A percentile compares a stretch with the other conserved stretches of the same genome.
These are phyloP conservation scores for Chelonus insularis DNA, from an alignment of 1,140 invertebrate species.

Conservation along the genomic window DNA sequence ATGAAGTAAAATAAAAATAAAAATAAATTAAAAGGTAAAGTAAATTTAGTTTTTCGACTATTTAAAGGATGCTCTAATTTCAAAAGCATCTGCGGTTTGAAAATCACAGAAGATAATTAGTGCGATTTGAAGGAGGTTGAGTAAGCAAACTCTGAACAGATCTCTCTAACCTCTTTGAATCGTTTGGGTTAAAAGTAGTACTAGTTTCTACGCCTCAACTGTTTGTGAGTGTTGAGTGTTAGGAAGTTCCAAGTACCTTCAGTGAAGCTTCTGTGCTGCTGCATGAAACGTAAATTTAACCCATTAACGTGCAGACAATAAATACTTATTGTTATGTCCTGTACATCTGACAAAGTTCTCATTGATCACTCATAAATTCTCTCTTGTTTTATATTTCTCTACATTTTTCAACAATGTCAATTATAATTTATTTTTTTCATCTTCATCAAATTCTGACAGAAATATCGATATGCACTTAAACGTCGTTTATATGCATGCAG, in stretches of 20 bases:
- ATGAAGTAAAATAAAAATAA: background rate
- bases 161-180: background rate
- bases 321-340: background rate
- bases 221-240: background rate
- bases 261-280: background rate
- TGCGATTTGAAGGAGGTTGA: conserved; percentile 13
- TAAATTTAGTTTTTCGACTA: background rate
- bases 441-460: no score
- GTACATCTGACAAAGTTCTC: background rate
- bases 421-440: no score
- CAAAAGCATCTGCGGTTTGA: background rate
- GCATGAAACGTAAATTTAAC: background rate
- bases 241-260: background rate
- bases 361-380: background rate
- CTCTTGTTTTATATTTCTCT: background rate
- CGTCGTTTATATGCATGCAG: no score
- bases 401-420: background rate
- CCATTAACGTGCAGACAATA: conserved; percentile 9
- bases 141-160: background rate
- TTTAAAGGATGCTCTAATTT: conserved; percentile 4
- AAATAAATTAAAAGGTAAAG: background rate
- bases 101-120: conserved; percentile 25
- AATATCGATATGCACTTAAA: no score
- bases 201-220: background rate
- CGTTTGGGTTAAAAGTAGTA: background rate